Base-by-base conservation (phyloP, 2,797 vertebrate species). In the Malurus leucopterus region DNA sequence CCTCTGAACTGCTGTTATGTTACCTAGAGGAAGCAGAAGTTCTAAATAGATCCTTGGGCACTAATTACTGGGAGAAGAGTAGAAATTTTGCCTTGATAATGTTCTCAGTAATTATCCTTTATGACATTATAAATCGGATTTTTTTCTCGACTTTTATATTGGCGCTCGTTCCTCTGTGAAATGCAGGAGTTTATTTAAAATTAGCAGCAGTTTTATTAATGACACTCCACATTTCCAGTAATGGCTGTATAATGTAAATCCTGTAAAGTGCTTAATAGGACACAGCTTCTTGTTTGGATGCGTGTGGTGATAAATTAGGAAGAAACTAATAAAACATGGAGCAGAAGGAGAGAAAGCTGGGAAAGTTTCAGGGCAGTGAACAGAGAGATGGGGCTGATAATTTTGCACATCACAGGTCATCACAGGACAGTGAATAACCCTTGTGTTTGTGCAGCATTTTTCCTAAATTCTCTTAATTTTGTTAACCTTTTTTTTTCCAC, bases 31-130 rank as follows among this genome's bases (percentile, higher is more conserved):
- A 93, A 88, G 41, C 41, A 70, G 40, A 73, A 79, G 24, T 73
- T 92, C 85, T 61, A 92, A 92, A 81, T 76, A 86, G 71, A 88
- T 90, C 91, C 86, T 92, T 82, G 64, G 92, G 50, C 41, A 36
- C 41, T 84, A 84, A 91, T 94, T 93, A 68, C 57, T 34, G 40
- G 23, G 61, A 79, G 20, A 54, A 34, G 27, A 68, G 77, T 7
- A 79, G 84, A 84, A 91, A 74, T 68, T 74, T 88, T 64, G 71
- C 68, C 68, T 80, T 29, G 63, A 70, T 89, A 86, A 84, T 82
- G 65, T 58, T 90, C 62, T 82, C 3, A 5, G 81, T 57, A 88
- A 90, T 95, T 92, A 86, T 84, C 88, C 32, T 93, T 92, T 94
- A 95, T 73, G 81, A 88, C 16, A n/a, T 61, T 79, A 73, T 91